Evolutionary conservation across 2,888 invertebrate species (phyloP).

Genomic region (Empis livida): DNA sequence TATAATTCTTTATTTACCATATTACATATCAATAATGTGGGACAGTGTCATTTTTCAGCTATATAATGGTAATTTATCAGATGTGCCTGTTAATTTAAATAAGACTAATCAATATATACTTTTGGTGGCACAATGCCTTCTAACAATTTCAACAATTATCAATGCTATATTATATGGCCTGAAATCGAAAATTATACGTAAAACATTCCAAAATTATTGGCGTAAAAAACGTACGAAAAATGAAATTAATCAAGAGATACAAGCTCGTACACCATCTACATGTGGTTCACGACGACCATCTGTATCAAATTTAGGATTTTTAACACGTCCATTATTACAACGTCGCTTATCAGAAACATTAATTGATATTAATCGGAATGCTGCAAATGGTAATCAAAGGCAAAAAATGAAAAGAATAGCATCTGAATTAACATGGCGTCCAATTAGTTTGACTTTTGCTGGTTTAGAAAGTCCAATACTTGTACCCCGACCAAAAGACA

Average conservation of each 20-base stretch:
- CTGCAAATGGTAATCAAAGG: constrained; percentile 15
- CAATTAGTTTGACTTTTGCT: constrained; percentile 21
- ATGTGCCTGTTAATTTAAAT: not conserved
- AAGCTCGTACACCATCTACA: constrained; percentile 64
- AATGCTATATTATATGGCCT: constrained; percentile 70
- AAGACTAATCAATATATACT: constrained; percentile 11
- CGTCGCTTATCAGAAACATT: constrained; percentile 44
- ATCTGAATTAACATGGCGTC: constrained; percentile 41
- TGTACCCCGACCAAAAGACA: constrained; percentile 7
- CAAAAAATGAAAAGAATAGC: constrained; percentile 36
- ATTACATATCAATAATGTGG: constrained; percentile 58
- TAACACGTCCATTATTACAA: constrained; percentile 40
- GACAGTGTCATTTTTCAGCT: constrained; percentile 38
- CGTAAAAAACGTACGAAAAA: constrained; percentile 65
- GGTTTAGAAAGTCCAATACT: constrained; percentile 20
- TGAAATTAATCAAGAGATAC: constrained; percentile 67
- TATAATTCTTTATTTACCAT: constrained; percentile 59
- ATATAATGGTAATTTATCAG: constrained; percentile 13
- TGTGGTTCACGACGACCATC: constrained; percentile 64
- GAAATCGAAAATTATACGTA: constrained; percentile 55
- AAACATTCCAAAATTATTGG: constrained; percentile 64
- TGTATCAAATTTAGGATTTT: constrained; percentile 43
- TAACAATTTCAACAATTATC: constrained; percentile 49
- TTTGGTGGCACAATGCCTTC: constrained; percentile 8
- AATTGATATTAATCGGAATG: constrained; percentile 35